Percentiles rank a stretch among this genome's conserved stretches.
Evolutionary conservation across 2,888 invertebrate genomes (phyloP).

Genomic region (Antheraea yamamai): DNA sequence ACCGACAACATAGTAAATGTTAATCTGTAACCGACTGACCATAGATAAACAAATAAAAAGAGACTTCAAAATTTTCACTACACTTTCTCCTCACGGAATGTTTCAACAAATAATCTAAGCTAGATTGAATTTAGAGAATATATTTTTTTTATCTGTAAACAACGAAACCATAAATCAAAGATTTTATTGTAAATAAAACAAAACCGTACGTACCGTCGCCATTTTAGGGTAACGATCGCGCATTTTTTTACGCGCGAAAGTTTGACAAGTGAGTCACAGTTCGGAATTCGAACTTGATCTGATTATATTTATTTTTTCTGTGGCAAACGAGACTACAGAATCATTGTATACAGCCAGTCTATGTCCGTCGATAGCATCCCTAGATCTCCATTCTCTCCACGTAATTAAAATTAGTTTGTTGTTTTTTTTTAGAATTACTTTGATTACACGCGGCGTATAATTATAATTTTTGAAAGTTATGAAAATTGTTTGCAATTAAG

Average conservation of each 20-base stretch:
- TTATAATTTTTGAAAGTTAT: conserved; percentile 19
- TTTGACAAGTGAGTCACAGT: conserved; percentile 68
- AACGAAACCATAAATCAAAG: conserved; percentile 16
- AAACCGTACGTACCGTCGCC: conserved; percentile 5
- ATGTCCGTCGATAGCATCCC: conserved; percentile 24
- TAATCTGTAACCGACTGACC: conserved; percentile 3
- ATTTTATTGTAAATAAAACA: conserved; percentile 17
- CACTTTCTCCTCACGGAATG: conserved; percentile 19
- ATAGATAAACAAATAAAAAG: conserved; percentile 12
- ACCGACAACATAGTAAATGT: background rate
- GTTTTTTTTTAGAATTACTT: conserved; percentile 4
- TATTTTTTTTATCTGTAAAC: conserved; percentile 9
- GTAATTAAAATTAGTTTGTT: conserved; percentile 15
- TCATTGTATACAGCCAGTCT: conserved; percentile 7
- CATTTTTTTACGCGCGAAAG: conserved; percentile 61
- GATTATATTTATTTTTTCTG: conserved; percentile 24
- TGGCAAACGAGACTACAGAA: conserved; percentile 3
- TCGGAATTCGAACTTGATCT: conserved; percentile 40
- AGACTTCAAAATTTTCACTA: conserved; percentile 4
- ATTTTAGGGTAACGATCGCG: conserved; percentile 23
- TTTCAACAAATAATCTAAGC: conserved; percentile 1
- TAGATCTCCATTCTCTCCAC: conserved; percentile 16
- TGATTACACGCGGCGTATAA: conserved; percentile 20
- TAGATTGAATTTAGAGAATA: background rate
- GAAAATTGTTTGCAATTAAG: conserved; percentile 18